Percentiles rank a stretch among this genome's conserved stretches.
Evolutionary conservation across 2,113 vertebrate genomes (phyloP).

Genomic region (Nematolebias whitei): DNA sequence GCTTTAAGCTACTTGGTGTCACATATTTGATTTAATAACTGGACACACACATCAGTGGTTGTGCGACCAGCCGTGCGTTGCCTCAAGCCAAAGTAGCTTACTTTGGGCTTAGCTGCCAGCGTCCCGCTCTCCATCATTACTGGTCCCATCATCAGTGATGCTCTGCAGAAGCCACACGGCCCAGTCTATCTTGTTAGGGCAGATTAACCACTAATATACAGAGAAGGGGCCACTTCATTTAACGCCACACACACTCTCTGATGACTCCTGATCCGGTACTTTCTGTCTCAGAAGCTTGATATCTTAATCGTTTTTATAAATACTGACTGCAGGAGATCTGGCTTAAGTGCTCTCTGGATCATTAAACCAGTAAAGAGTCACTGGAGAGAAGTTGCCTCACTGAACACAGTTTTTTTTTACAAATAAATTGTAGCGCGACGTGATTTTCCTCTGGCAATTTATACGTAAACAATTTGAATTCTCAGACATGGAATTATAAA

Average conservation of each 20-base stretch:
- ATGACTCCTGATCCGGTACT: constrained; percentile 46
- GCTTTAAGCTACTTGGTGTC: constrained; percentile 70
- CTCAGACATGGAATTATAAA: not conserved
- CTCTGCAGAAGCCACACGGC: constrained; percentile 34
- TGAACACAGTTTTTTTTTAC: constrained; percentile 23
- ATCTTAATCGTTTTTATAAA: constrained; percentile 56
- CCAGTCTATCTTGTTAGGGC: constrained; percentile 68
- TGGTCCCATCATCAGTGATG: constrained; percentile 60
- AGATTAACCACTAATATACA: constrained; percentile 69
- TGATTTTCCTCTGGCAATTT: not conserved
- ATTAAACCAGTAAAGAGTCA: constrained; percentile 31
- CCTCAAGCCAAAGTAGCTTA: constrained; percentile 69
- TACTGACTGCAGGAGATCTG: constrained; percentile 36
- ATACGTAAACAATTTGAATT: not conserved
- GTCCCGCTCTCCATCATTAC: constrained; percentile 64
- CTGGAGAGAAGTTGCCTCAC: constrained; percentile 33
- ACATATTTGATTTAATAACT: constrained; percentile 74
- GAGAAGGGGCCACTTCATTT: constrained; percentile 46
- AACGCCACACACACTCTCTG: constrained; percentile 38
- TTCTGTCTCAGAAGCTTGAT: constrained; percentile 44
- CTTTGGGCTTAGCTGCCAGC: constrained; percentile 62
- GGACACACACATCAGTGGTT: constrained; percentile 52
- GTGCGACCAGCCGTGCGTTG: constrained; percentile 46
- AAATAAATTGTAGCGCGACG: too few relatives aligned
- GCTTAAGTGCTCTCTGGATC: constrained; percentile 18